Conservation (phyloP, 2,113 vertebrate species). For the Osmerus eperlanus region DNA sequence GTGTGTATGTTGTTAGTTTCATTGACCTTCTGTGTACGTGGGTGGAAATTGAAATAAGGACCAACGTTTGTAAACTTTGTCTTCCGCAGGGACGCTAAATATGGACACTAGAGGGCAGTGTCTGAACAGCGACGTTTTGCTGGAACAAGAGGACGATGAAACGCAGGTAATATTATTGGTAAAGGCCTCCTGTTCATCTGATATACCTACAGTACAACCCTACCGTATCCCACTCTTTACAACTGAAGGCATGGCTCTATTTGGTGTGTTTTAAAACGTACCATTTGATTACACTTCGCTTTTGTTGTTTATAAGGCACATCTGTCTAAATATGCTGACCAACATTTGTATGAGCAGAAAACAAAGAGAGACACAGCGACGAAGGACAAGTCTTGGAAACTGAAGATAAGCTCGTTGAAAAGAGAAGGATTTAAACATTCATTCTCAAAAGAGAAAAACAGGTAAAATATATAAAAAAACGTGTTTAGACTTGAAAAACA, state of each 20-base stretch:
- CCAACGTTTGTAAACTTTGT: no score
- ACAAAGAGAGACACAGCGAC: background rate
- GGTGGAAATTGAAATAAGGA: no score
- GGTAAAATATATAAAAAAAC: constrained; percentile 44
- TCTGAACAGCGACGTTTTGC: constrained; percentile 34
- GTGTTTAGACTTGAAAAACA: constrained; percentile 45
- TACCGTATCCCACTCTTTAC: no score
- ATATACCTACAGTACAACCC: no score
- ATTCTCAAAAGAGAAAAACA: constrained; percentile 8
- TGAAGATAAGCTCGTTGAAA: constrained; percentile 40
- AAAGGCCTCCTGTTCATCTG: no score
- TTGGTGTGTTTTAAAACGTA: background rate
- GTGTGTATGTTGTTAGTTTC: background rate
- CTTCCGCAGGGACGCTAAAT: constrained; percentile 26
- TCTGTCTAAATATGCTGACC: background rate
- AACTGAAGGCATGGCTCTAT: no score
- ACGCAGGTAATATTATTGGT: constrained; percentile 29
- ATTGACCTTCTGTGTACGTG: no score
- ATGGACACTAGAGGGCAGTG: constrained; percentile 41
- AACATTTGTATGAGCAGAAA: constrained; percentile 24
- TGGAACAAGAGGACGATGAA: constrained; percentile 11
- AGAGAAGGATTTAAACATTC: constrained; percentile 13
- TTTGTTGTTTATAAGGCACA: no score
- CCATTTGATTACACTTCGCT: background rate
- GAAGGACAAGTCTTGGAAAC: constrained; percentile 44